A percentile compares a stretch with the other conserved stretches of the same genome.
These are phyloP conservation scores for Leptopilina clavipes DNA, from an alignment of 1,140 invertebrate genomes.

Conservation along the genomic window DNA sequence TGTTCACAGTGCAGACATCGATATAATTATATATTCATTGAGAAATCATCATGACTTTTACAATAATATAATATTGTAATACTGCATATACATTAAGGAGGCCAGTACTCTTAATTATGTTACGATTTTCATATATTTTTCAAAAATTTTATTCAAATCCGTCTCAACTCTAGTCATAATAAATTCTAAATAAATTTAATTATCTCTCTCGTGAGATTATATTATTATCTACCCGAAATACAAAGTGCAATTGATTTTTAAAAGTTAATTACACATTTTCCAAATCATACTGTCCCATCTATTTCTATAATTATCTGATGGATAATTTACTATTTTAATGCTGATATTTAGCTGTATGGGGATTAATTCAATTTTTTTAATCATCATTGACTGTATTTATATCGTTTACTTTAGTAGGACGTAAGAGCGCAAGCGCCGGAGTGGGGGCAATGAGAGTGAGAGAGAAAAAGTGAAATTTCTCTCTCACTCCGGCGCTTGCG, in stretches of 20 bases:
- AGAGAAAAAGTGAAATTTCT: too few species aligned
- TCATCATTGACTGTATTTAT: too few species aligned
- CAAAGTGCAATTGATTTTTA: conserved; percentile 6
- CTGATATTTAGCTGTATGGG: too few species aligned
- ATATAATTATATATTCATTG: not conserved
- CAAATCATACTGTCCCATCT: not conserved
- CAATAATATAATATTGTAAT: not conserved
- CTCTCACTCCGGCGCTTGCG: too few species aligned
- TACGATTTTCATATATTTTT: too few species aligned
- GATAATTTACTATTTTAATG: not conserved
- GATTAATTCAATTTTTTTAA: too few species aligned
- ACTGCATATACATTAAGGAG: not conserved
- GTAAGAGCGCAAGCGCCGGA: too few species aligned
- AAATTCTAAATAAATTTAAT: conserved; percentile 2
- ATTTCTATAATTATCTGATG: not conserved
- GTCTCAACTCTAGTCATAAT: not conserved
- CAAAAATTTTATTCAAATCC: not conserved
- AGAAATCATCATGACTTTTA: not conserved
- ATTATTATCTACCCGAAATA: conserved; percentile 9
- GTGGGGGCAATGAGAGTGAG: too few species aligned
- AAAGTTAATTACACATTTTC: not conserved
- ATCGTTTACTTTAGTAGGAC: too few species aligned
- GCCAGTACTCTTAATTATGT: not conserved
- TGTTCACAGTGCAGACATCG: not conserved
- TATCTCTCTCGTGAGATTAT: not conserved